Base-by-base conservation (phyloP, 2,113 vertebrate species). In the Camelus bactrianus region DNA sequence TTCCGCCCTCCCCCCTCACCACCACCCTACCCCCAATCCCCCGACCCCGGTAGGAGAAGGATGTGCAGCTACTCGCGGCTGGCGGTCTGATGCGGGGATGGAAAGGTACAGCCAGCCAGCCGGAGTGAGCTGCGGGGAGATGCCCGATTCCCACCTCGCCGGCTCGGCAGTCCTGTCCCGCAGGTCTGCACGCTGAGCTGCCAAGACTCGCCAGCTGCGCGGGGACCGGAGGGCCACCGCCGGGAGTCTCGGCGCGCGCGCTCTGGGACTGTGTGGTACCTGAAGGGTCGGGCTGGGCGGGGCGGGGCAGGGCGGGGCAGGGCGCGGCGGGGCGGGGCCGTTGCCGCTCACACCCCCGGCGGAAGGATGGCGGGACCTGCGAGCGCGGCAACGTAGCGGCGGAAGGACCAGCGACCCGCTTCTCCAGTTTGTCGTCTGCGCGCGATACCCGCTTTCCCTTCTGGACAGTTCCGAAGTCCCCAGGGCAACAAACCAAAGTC, bases 61-160 rank as follows among this genome's bases (percentile, higher is more conserved):
- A 70, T 50, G 90, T 67, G 50, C 95, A 32, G 72, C 64, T 84
- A 54, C 64, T 89, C 52, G 50, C 20, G 52, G 56, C 58, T 54
- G 28, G 72, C 67, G 58, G 48, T 69, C 62, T 86, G 67, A 69
- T 8, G 67, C 91, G 50, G 62, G 67, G 35, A 93, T 89, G 95
- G 72, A 83, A 90, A 97, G 94, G 92, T 92, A 64, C 95, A 80
- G 94, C 50, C 70, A 19, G 60, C 80, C 52, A 76, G 80, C 84
- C 50, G 76, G 35, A 54, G 30, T 56, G 89, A 92, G 82, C 82
- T 32, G 10, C n/a, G 52, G 56, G 82, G 69, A 93, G 90, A 75
- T 32, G 95, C 89, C 42, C 1, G 52, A 56, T 88, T 50, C n/a
- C 42, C 28, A 38, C 81, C 94, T 77, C 19, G 17, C n/a, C 12